A percentile compares a stretch with the other conserved stretches of the same genome.
These are phyloP conservation scores for Neodiprion fabricii DNA, from an alignment of 1,140 invertebrate genomes.

Conservation along the genomic window DNA sequence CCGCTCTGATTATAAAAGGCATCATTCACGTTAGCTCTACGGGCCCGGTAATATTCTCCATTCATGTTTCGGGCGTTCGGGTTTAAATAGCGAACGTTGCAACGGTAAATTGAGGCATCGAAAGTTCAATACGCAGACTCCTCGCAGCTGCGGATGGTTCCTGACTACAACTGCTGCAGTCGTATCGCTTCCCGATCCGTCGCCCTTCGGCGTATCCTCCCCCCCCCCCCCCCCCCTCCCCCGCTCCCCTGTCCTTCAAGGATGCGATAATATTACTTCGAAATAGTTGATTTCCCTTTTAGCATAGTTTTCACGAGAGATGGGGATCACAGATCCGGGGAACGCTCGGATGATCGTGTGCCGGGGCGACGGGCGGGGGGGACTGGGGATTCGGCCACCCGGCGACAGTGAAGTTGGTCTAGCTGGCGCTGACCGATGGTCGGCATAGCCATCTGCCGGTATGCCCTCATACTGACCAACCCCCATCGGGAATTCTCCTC, in stretches of 20 bases:
- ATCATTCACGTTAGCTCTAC: no score
- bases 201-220: constrained; percentile 3
- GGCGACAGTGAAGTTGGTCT: not conserved
- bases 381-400: not conserved
- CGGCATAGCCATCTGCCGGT: not conserved
- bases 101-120: not conserved
- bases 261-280: not conserved
- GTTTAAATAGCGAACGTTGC: not conserved
- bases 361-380: not conserved
- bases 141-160: no score
- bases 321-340: no score
- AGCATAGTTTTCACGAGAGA: not conserved
- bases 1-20: no score
- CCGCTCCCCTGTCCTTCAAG: constrained; percentile 9
- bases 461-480: not conserved
- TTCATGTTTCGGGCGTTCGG: constrained; percentile 12
- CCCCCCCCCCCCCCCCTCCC: constrained; percentile 14
- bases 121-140: constrained; percentile 20
- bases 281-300: not conserved
- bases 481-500: constrained; percentile 5
- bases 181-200: not conserved
- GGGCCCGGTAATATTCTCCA: no score
- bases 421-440: constrained; percentile 13
- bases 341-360: not conserved
- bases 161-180: no score